phyloP scores from a whole-genome alignment of 1,140 invertebrate species.

The Brachionus asplanchnoidis region DNA sequence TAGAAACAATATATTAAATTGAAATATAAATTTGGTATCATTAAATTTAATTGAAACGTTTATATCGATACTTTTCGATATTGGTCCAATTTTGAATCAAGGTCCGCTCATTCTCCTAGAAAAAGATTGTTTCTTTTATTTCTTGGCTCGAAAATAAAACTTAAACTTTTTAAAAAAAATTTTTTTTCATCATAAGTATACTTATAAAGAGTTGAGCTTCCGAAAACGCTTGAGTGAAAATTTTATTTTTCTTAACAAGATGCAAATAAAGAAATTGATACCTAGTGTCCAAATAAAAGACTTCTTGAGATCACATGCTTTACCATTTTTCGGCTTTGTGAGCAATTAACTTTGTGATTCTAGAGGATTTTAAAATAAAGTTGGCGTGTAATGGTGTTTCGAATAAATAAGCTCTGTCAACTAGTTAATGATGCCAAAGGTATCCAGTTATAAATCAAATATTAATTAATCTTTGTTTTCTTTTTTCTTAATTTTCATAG shows the following conservation, averaged over 20 bases:
- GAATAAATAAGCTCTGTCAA: not conserved
- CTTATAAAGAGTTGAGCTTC: not conserved
- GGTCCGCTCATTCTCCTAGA: not conserved
- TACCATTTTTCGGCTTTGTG: not conserved
- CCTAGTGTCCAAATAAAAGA: not conserved
- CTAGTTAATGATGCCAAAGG: not conserved
- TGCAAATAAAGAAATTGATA: constrained; percentile 10
- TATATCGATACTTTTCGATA: not conserved
- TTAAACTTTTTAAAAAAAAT: not conserved
- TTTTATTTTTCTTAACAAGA: not conserved
- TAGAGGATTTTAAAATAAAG: not conserved
- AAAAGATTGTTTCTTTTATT: not conserved
- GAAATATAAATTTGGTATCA: not conserved
- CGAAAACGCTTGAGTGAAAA: not conserved
- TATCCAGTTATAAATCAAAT: constrained; percentile 35
- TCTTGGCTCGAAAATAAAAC: not conserved
- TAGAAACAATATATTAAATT: not conserved
- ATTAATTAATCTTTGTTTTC: constrained; percentile 18
- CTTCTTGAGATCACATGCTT: not conserved
- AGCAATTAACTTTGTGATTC: not conserved
- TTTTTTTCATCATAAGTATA: not conserved
- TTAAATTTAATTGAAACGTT: not conserved
- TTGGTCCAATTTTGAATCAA: not conserved
- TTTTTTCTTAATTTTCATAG: constrained; percentile 10
- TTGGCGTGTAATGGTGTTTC: not conserved